Percentiles rank a stretch among this genome's conserved stretches.
Evolutionary conservation across 2,888 invertebrate species (phyloP).

Genomic region (Athetis lepigone): DNA sequence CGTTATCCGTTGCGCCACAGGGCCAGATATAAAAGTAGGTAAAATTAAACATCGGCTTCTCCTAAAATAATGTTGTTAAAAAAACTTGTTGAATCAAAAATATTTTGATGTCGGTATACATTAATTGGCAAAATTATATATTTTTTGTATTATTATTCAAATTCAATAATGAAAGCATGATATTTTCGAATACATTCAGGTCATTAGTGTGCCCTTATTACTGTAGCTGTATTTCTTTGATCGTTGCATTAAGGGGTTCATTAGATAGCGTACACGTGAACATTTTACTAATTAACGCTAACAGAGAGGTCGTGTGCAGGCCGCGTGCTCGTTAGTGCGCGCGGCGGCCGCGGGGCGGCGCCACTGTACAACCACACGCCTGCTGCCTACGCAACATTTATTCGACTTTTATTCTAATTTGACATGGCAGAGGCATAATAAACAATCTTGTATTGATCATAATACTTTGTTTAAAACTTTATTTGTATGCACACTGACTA

Average conservation of each 20-base stretch:
- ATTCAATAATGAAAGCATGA: neutral
- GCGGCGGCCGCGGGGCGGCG: slow-evolving; percentile 72
- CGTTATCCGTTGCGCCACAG: slow-evolving; percentile 93
- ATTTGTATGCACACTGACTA: slow-evolving; percentile 24
- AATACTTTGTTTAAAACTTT: slow-evolving; percentile 42
- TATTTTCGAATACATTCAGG: slow-evolving; percentile 3
- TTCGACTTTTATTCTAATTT: slow-evolving; percentile 58
- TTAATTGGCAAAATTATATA: too few relatives aligned
- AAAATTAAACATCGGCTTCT: slow-evolving; percentile 41
- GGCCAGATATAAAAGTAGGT: slow-evolving; percentile 75
- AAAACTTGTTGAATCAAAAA: slow-evolving; percentile 4
- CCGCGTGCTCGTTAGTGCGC: slow-evolving; percentile 77
- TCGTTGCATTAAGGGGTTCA: slow-evolving; percentile 61
- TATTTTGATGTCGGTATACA: neutral
- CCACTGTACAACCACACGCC: slow-evolving; percentile 62
- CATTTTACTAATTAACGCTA: slow-evolving; percentile 66
- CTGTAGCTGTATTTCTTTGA: slow-evolving; percentile 34
- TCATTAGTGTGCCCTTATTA: slow-evolving; percentile 29
- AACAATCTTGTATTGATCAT: slow-evolving; percentile 49
- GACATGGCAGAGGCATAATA: slow-evolving; percentile 42
- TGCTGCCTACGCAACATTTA: slow-evolving; percentile 32
- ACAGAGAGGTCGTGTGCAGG: slow-evolving; percentile 72
- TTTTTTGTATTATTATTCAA: neutral
- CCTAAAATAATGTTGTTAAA: neutral
- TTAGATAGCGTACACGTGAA: slow-evolving; percentile 64